Evolutionary conservation across 2,113 vertebrate genomes (phyloP).

Genomic region (Mus spicilegus): DNA sequence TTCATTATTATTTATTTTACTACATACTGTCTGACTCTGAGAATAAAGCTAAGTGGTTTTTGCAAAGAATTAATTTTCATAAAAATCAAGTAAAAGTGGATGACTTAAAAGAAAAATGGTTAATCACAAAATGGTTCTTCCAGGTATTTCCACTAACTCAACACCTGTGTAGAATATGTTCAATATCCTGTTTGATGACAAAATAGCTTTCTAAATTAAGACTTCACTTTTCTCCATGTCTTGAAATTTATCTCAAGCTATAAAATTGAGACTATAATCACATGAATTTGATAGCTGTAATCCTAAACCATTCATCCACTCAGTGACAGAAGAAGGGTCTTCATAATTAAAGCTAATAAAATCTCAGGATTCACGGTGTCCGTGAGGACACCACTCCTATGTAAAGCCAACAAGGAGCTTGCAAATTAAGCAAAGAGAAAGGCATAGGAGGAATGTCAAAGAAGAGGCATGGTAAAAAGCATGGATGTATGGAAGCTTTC

Average conservation of each 20-base stretch:
- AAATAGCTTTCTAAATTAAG: conserved; percentile 32
- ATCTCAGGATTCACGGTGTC: neutral
- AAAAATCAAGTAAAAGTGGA: neutral
- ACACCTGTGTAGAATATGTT: neutral
- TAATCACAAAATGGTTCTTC: neutral
- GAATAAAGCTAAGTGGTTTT: neutral
- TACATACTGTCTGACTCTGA: neutral
- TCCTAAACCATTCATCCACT: conserved; percentile 25
- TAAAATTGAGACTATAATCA: neutral
- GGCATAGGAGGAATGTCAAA: neutral
- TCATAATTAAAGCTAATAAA: conserved; percentile 64
- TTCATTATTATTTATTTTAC: conserved; percentile 4
- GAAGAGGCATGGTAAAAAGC: neutral
- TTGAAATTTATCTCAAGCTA: conserved; percentile 34
- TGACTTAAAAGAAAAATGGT: neutral
- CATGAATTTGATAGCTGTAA: conserved; percentile 41
- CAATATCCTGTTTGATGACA: neutral
- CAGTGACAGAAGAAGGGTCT: conserved; percentile 25
- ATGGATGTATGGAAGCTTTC: neutral
- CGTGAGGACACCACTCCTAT: neutral
- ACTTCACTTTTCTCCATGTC: conserved; percentile 29
- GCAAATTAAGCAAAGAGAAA: neutral
- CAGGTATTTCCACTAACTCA: neutral
- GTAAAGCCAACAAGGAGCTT: neutral
- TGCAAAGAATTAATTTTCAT: conserved; percentile 49